Percentiles rank a stretch among this genome's conserved stretches.
These are phyloP conservation scores for Escarpia spicata DNA, from an alignment of 2,888 invertebrate genomes.

Conservation along the genomic window DNA sequence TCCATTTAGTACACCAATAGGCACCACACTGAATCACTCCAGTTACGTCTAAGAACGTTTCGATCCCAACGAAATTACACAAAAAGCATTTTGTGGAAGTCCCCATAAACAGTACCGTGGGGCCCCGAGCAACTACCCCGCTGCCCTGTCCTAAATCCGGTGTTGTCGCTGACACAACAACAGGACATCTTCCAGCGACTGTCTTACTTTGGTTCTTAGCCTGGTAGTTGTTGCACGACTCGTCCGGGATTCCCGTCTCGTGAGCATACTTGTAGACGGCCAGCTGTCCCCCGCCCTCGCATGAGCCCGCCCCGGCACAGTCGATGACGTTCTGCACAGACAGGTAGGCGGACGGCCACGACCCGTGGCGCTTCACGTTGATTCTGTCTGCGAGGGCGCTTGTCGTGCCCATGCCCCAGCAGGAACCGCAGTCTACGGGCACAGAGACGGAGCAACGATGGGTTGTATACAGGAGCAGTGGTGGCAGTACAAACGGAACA, in stretches of 20 bases:
- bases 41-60: too few species aligned
- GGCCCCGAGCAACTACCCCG: too few species aligned
- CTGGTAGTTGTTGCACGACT: conserved; percentile 69
- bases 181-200: neutral
- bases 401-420: conserved; percentile 68
- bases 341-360: conserved; percentile 67
- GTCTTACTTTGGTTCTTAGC: conserved; percentile 66
- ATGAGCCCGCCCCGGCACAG: conserved; percentile 66
- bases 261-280: conserved; percentile 67
- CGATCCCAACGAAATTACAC: too few species aligned
- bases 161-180: neutral
- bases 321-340: conserved; percentile 68
- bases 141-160: too few species aligned
- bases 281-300: conserved; percentile 60
- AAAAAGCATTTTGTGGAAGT: too few species aligned
- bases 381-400: conserved; percentile 68
- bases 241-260: conserved; percentile 67
- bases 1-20: too few species aligned
- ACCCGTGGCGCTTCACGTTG: conserved; percentile 66
- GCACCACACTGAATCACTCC: too few species aligned
- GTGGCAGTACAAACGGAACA: neutral
- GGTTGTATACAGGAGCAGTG: neutral
- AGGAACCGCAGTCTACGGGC: conserved; percentile 67
- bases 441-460: neutral
- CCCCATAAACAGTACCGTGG: too few species aligned